These are phyloP conservation scores for Cranoglanis bouderius DNA, from an alignment of 2,113 vertebrate genomes.

Conservation along the genomic window DNA sequence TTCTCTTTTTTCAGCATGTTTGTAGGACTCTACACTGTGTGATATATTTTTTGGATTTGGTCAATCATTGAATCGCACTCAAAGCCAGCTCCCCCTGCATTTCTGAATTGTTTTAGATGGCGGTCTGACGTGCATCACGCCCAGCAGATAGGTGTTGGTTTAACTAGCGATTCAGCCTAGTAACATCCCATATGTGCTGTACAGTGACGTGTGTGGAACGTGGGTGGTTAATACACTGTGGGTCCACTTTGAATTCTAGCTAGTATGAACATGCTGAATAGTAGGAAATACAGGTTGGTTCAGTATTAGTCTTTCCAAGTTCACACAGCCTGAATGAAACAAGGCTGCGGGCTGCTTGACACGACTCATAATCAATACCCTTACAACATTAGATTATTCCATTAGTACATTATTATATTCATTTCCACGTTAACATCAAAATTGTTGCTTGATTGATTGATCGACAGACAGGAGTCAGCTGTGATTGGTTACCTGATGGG, in stretches of 20 bases:
- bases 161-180: neutral
- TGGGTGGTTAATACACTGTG: neutral
- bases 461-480: neutral
- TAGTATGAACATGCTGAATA: neutral
- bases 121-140: neutral
- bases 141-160: neutral
- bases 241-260: neutral
- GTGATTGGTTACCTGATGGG: constrained; percentile 78
- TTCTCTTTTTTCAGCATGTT: neutral
- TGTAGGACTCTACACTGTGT: neutral
- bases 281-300: neutral
- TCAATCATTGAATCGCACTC: neutral
- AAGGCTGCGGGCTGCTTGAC: neutral
- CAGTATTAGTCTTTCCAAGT: neutral
- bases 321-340: neutral
- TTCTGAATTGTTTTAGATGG: neutral
- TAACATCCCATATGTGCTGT: neutral
- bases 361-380: neutral
- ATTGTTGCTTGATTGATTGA: neutral
- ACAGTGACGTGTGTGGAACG: neutral
- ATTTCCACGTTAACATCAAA: neutral
- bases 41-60: neutral
- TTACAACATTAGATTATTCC: neutral
- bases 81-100: neutral
- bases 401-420: neutral